phyloP scores from a whole-genome alignment of 2,113 vertebrate genomes.

The Rousettus leschenaultii region DNA sequence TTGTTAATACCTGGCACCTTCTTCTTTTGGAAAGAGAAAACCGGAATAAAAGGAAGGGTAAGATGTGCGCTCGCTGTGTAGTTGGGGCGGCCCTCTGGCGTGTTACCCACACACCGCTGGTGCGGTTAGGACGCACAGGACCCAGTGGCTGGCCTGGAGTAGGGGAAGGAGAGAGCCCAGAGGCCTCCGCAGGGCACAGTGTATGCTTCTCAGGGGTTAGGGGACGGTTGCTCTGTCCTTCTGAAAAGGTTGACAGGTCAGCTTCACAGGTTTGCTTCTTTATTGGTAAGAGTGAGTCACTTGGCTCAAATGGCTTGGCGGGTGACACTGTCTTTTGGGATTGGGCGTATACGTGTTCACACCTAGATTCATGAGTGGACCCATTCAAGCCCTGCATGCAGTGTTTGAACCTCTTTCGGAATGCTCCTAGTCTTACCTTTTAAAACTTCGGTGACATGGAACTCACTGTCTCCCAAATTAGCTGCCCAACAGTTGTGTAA shows the following conservation, averaged over 20 bases:
- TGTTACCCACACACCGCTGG: rapidly evolving
- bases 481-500: not conserved
- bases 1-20: not conserved
- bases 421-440: not conserved
- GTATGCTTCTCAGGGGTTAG: not conserved
- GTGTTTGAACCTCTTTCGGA: not conserved
- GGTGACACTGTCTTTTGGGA: not conserved
- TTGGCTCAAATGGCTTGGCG: not conserved
- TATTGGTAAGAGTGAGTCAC: not conserved
- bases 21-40: not conserved
- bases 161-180: not conserved
- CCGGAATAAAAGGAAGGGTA: not conserved
- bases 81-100: not conserved
- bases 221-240: not conserved
- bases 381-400: not conserved
- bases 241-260: not conserved
- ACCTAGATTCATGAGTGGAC: not conserved
- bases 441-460: not conserved
- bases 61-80: not conserved
- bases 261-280: not conserved
- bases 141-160: not conserved
- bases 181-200: not conserved
- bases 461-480: not conserved
- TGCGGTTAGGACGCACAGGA: not conserved
- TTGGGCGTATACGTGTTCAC: not conserved